Conservation (phyloP, 2,888 invertebrate genomes). For the Leucophora obtusa region DNA sequence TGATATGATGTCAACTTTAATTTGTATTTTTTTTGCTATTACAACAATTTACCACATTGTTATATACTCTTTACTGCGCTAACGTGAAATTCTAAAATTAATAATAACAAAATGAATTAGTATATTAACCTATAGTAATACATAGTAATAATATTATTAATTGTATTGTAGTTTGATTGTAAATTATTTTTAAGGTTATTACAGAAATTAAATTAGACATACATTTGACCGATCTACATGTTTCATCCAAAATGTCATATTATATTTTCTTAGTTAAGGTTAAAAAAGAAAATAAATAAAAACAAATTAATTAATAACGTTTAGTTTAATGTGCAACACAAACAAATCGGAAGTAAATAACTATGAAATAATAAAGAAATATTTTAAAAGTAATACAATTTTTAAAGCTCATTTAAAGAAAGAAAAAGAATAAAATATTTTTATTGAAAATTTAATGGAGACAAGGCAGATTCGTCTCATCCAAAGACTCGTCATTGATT, state of each 20-base stretch:
- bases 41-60: neutral
- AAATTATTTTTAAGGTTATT: constrained; percentile 23
- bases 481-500: too few relatives aligned
- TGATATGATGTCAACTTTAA: neutral
- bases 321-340: constrained; percentile 27
- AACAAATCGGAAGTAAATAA: constrained; percentile 34
- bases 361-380: constrained; percentile 28
- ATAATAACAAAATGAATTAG: constrained; percentile 9
- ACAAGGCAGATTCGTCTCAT: too few relatives aligned
- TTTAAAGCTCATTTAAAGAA: too few relatives aligned
- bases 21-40: constrained; percentile 7
- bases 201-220: constrained; percentile 22
- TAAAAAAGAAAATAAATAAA: neutral
- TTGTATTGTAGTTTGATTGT: constrained; percentile 32
- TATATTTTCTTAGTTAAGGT: constrained; percentile 27
- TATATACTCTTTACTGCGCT: constrained; percentile 13
- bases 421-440: too few relatives aligned
- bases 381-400: constrained; percentile 9
- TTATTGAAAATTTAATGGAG: too few relatives aligned
- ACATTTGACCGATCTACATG: neutral
- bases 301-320: constrained; percentile 17
- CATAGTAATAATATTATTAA: constrained; percentile 20
- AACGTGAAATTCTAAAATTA: constrained; percentile 12
- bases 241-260: constrained; percentile 3
- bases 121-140: neutral